Percentiles rank a stretch among this genome's conserved stretches.
These are phyloP conservation scores for Hippocampus kuda DNA, from an alignment of 2,797 vertebrate species.

Conservation along the genomic window DNA sequence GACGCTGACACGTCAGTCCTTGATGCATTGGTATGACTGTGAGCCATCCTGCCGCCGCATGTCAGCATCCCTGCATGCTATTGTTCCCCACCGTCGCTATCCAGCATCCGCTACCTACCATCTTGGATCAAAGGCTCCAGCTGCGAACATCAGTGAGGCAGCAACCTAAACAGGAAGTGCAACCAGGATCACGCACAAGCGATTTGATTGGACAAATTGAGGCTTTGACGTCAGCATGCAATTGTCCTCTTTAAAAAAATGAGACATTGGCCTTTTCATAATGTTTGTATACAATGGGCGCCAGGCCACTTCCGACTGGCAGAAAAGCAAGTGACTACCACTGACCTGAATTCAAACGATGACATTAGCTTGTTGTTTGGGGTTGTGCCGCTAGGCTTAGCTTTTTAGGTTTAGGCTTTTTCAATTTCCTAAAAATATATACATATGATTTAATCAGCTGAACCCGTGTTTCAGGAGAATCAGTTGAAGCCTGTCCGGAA, in stretches of 20 bases:
- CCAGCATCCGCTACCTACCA: conserved; percentile 44
- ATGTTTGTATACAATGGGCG: background rate
- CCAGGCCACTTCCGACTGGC: background rate
- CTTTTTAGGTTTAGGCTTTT: too few relatives aligned
- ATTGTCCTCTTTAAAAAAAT: conserved; percentile 3
- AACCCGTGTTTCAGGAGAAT: too few relatives aligned
- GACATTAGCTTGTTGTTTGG: background rate
- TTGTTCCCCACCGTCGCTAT: conserved; percentile 42
- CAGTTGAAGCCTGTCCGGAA: too few relatives aligned
- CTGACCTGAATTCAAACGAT: background rate
- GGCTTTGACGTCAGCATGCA: conserved; percentile 28
- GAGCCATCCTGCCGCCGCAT: background rate
- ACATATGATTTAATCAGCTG: too few relatives aligned
- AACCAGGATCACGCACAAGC: conserved; percentile 34
- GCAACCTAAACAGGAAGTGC: conserved; percentile 58
- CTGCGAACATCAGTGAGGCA: conserved; percentile 31
- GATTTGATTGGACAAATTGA: conserved; percentile 26
- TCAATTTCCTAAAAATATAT: too few relatives aligned
- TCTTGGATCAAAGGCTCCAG: conserved; percentile 47
- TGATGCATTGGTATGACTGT: background rate
- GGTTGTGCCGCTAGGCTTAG: too few relatives aligned
- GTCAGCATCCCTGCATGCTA: conserved; percentile 29
- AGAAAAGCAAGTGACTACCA: background rate
- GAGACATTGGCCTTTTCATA: background rate
- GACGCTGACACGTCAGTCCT: background rate